Evolutionary conservation across 2,888 invertebrate genomes (phyloP).

Genomic region (Dione juno): DNA sequence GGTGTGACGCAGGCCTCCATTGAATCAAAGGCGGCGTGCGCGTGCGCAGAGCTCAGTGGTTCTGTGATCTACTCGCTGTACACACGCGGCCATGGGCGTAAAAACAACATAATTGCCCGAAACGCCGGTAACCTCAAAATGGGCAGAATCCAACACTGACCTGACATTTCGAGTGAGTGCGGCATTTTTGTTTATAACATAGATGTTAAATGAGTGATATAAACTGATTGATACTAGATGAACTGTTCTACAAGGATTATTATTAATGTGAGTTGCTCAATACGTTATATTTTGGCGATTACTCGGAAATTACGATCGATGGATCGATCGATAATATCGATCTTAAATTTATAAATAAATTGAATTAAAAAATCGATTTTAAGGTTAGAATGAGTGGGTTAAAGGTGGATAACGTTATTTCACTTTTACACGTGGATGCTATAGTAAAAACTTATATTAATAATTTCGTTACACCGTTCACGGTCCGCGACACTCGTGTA

Average conservation of each 20-base stretch:
- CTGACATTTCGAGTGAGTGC: slow-evolving; percentile 74
- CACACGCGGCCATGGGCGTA: slow-evolving; percentile 75
- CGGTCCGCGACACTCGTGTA: slow-evolving; percentile 30
- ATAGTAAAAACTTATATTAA: slow-evolving; percentile 14
- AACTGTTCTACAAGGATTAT: slow-evolving; percentile 55
- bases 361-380: background rate
- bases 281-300: background rate
- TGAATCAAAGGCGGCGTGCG: slow-evolving; percentile 72
- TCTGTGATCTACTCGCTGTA: slow-evolving; percentile 77
- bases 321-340: too few relatives aligned
- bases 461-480: slow-evolving; percentile 14
- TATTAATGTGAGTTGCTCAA: slow-evolving; percentile 64
- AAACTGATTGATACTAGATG: slow-evolving; percentile 43
- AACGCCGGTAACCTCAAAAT: slow-evolving; percentile 64
- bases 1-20: slow-evolving; percentile 77
- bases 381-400: background rate
- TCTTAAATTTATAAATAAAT: background rate
- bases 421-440: slow-evolving; percentile 10
- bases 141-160: slow-evolving; percentile 61
- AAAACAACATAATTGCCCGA: slow-evolving; percentile 48
- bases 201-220: slow-evolving; percentile 49
- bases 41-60: slow-evolving; percentile 74
- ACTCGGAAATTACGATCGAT: too few relatives aligned
- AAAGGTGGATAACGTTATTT: background rate
- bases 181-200: slow-evolving; percentile 64